Percentiles rank a stretch among this genome's conserved stretches.
Evolutionary conservation across 2,797 vertebrate species (phyloP).

Genomic region (Menidia menidia): DNA sequence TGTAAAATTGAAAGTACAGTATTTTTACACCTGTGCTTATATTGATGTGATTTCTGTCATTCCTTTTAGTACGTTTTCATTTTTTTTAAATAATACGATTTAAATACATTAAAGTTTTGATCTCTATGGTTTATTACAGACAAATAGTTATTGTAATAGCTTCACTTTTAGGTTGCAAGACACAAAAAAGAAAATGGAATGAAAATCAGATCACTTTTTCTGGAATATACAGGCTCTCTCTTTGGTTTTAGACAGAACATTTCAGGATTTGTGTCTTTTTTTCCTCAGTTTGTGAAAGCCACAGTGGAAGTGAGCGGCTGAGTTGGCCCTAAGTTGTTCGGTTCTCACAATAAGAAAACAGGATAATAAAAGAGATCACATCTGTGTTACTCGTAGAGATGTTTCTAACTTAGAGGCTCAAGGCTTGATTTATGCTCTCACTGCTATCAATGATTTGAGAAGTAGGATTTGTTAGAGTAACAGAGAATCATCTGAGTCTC

Average conservation of each 20-base stretch:
- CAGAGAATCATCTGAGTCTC: slow-evolving; percentile 11
- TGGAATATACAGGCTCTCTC: background rate
- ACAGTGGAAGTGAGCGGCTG: background rate
- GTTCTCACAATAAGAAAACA: background rate
- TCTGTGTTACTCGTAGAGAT: background rate
- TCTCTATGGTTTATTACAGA: background rate
- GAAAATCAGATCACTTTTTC: background rate
- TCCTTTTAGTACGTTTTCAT: background rate
- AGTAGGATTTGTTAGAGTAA: slow-evolving; percentile 58
- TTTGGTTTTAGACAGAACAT: no score
- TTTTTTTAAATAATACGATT: background rate
- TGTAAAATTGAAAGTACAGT: no score
- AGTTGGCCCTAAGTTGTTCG: background rate
- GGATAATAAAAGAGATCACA: slow-evolving; percentile 9
- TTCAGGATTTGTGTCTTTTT: no score
- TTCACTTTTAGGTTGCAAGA: background rate
- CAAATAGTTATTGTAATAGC: background rate
- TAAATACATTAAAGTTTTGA: background rate
- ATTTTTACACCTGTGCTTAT: no score
- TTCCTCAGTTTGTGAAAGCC: no score
- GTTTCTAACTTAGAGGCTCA: slow-evolving; percentile 19
- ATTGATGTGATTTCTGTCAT: background rate
- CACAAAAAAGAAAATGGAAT: background rate
- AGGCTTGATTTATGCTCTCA: slow-evolving; percentile 28
- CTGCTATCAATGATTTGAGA: slow-evolving; percentile 50